phyloP scores from a whole-genome alignment of 2,888 invertebrate species.

The Orchesellides sinensis region DNA sequence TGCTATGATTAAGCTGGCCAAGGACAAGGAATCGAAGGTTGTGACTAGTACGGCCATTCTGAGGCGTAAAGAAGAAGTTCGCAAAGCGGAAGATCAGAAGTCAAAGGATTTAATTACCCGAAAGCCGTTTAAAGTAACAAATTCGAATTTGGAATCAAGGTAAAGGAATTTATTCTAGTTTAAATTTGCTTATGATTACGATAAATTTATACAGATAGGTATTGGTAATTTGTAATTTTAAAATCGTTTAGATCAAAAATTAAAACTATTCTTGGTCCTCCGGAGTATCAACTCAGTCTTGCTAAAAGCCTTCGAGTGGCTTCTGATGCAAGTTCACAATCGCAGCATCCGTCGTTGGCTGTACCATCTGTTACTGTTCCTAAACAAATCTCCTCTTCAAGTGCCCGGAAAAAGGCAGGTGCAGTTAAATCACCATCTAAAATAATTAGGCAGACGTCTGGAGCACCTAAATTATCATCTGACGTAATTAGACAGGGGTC shows the following conservation, averaged over 20 bases:
- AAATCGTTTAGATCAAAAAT: neutral
- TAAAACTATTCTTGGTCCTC: slow-evolving; percentile 22
- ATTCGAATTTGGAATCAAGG: slow-evolving; percentile 1
- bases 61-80: slow-evolving; percentile 53
- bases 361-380: neutral
- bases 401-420: slow-evolving; percentile 5
- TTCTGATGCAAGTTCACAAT: neutral
- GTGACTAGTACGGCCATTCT: neutral
- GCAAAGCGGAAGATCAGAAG: slow-evolving; percentile 51
- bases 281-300: slow-evolving; percentile 50
- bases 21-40: slow-evolving; percentile 9
- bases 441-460: neutral
- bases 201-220: too few species aligned
- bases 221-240: neutral
- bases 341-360: neutral
- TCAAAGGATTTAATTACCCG: slow-evolving; percentile 56
- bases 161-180: slow-evolving; percentile 16
- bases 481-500: too few species aligned
- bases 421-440: neutral
- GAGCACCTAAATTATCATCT: too few species aligned
- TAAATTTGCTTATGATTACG: too few species aligned
- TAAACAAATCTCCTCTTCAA: neutral
- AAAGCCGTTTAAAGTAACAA: slow-evolving; percentile 35
- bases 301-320: slow-evolving; percentile 38
- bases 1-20: slow-evolving; percentile 31